phyloP scores from a whole-genome alignment of 2,888 invertebrate species.

The Aspidapion aeneum region DNA sequence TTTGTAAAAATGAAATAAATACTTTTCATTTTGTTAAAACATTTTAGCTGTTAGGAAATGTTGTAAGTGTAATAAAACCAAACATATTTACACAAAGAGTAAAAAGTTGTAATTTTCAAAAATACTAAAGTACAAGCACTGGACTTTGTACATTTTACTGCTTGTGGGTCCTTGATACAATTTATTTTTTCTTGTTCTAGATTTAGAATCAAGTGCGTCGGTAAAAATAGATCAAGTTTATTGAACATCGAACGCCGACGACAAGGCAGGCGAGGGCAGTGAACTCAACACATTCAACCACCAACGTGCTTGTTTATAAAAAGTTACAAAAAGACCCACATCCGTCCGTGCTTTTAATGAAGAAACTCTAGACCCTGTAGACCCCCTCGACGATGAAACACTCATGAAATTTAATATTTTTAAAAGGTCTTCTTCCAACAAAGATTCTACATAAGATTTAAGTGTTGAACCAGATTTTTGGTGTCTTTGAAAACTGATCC shows the following conservation, averaged over 20 bases:
- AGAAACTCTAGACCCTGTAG: neutral
- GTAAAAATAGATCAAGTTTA: neutral
- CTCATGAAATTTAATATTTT: neutral
- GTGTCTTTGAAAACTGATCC: no score
- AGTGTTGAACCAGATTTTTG: neutral
- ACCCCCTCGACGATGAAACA: neutral
- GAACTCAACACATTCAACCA: neutral
- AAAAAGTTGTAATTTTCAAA: no score
- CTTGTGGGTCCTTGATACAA: neutral
- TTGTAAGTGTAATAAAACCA: no score
- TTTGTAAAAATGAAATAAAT: no score
- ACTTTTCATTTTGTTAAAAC: no score
- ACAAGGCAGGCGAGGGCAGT: neutral
- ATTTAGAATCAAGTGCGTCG: neutral
- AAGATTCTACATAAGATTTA: neutral
- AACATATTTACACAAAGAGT: no score
- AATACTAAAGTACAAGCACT: no score
- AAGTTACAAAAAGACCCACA: neutral
- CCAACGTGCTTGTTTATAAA: neutral
- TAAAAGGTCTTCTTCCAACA: neutral
- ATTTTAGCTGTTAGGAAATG: no score
- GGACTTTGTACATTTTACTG: no score
- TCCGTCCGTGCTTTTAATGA: neutral
- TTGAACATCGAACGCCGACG: neutral
- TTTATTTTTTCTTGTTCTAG: neutral